Base-by-base conservation (phyloP, 2,888 invertebrate species). In the Aphrophora alni region DNA sequence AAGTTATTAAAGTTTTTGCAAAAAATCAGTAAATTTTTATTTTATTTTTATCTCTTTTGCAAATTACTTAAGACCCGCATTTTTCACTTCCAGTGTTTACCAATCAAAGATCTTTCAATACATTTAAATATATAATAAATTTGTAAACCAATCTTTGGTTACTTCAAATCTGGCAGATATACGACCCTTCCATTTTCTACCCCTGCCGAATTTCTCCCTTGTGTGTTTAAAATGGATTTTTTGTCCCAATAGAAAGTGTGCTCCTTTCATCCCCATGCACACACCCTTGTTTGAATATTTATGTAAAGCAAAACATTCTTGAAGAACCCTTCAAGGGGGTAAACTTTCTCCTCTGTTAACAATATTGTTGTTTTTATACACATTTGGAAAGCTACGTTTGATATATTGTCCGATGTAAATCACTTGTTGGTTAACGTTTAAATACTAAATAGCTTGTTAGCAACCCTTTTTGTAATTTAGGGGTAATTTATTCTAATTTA, bases 281-380 rank as follows among this genome's bases (percentile, higher is more conserved):
- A 59, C 59, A 59, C 59, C 59, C 59, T 59, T 59, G 59, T 59
- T 59, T 59, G 59, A 59, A 59, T 59, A 59, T 59, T 59, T 59
- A 59, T 59, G 59, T 59, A 59, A 59, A 59, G 59, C 59, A 59
- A 21, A 59, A 59, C 59, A 59, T 59, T 59, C 59, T 59, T 59
- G 21, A 59, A 59, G 59, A 59, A 59, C 59, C 59, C 59, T 8
- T 8, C 59, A 59, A 21, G 21, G 59, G 59, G 59, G 3, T 3
- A 10, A 21, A 59, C 59, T 59, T 59, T 59, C 59, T 59, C 59
- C 59, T 44, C 3, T 12, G 12, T 59, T 21, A 59, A 21, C n/a
- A 59, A 59, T 3, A 21, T n/a, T n/a, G n/a, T 59, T 21, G 59
- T 59, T 59, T 59, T 59, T 59, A 8, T 59, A 21, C 59, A 14